Evolutionary conservation across 2,797 vertebrate species (phyloP).

Genomic region (Arnoldichthys spilopterus): DNA sequence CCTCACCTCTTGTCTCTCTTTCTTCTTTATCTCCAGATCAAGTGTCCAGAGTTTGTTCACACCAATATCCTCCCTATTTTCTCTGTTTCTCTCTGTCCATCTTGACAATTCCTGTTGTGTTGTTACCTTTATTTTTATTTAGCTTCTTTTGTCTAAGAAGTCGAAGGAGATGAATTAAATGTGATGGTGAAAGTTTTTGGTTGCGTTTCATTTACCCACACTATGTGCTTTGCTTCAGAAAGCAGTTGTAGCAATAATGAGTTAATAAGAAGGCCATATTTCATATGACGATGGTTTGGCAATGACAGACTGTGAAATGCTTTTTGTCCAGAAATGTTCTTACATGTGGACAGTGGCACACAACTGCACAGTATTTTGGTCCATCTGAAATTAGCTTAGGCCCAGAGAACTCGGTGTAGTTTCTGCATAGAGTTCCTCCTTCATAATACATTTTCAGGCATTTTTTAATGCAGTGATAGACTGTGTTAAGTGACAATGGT

Average conservation of each 20-base stretch:
- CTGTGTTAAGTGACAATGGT: too few relatives aligned
- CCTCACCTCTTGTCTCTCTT: slow-evolving; percentile 57
- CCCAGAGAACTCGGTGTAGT: too few relatives aligned
- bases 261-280: too few relatives aligned
- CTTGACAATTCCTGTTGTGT: background rate
- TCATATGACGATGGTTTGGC: too few relatives aligned
- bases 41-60: slow-evolving; percentile 41
- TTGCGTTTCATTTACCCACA: background rate
- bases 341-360: too few relatives aligned
- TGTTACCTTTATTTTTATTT: background rate
- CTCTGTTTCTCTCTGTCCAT: background rate
- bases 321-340: background rate
- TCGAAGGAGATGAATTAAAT: background rate
- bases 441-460: too few relatives aligned
- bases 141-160: background rate
- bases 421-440: too few relatives aligned
- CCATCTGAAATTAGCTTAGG: too few relatives aligned
- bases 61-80: slow-evolving; percentile 17
- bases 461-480: too few relatives aligned
- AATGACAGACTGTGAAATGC: too few relatives aligned
- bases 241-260: background rate
- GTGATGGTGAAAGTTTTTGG: background rate
- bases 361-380: too few relatives aligned
- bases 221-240: background rate
- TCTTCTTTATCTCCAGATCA: slow-evolving; percentile 46